phyloP scores from a whole-genome alignment of 2,888 invertebrate species.

The Pardosa pseudoannulata region DNA sequence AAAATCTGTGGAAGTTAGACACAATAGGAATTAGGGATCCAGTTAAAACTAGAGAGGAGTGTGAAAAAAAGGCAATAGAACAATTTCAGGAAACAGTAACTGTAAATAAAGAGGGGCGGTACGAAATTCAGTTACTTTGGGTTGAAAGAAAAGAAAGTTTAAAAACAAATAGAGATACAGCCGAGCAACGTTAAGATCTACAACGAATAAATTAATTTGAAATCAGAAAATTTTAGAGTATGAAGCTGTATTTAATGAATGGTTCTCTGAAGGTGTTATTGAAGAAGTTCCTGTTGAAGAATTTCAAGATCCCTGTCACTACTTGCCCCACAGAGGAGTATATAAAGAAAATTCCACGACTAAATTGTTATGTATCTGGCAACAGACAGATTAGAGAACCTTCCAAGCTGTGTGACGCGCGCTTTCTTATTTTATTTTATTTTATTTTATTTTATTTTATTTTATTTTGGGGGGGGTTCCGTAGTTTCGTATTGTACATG shows the following conservation, averaged over 20 bases:
- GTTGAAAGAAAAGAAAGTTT: too few species aligned
- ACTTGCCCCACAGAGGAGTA: not conserved
- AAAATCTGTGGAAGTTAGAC: too few species aligned
- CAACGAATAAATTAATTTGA: not conserved
- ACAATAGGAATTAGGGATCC: too few species aligned
- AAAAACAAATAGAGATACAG: too few species aligned
- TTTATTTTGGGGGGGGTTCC: too few species aligned
- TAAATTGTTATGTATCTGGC: slow-evolving; percentile 38
- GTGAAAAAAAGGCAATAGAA: too few species aligned
- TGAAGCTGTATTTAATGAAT: slow-evolving; percentile 5
- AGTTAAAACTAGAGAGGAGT: too few species aligned
- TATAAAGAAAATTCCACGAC: not conserved
- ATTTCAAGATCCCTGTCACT: not conserved
- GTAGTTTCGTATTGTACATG: slow-evolving; percentile 39
- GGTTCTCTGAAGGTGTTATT: not conserved
- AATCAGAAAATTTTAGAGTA: not conserved
- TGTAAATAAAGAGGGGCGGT: too few species aligned
- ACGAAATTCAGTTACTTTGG: too few species aligned
- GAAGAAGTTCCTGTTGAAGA: slow-evolving; percentile 5
- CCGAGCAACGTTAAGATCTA: not conserved
- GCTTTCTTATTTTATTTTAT: too few species aligned
- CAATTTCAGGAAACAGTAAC: too few species aligned
- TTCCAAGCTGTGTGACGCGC: slow-evolving; percentile 46
- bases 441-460: too few species aligned
- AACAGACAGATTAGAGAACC: slow-evolving; percentile 38